These are phyloP conservation scores for Stegophylla sp. DNA, from an alignment of 2,888 invertebrate species.

Conservation along the genomic window DNA sequence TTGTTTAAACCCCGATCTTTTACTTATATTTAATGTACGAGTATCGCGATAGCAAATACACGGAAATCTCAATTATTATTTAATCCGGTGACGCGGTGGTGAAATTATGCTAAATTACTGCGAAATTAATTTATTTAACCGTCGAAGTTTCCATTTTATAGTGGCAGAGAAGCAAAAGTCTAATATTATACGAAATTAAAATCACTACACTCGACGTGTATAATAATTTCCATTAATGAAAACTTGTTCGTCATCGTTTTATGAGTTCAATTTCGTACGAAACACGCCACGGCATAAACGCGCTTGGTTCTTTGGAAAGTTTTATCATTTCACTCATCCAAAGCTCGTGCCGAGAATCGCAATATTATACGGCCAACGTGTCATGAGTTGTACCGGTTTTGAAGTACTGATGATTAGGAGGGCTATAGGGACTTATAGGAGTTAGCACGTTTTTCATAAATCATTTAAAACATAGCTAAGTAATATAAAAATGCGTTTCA, in stretches of 20 bases:
- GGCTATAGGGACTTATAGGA: no score
- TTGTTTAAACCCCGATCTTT: no score
- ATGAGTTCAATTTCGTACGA: background rate
- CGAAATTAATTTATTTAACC: background rate
- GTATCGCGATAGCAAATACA: no score
- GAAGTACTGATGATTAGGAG: no score
- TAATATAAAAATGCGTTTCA: no score
- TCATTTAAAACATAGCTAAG: no score
- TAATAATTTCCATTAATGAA: slow-evolving; percentile 5
- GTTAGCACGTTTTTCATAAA: no score
- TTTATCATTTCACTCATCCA: background rate
- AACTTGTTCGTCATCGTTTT: slow-evolving; percentile 9
- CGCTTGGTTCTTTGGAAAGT: slow-evolving; percentile 7
- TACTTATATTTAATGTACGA: no score
- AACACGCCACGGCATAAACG: background rate
- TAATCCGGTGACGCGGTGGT: background rate
- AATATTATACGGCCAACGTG: background rate
- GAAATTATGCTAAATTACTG: background rate
- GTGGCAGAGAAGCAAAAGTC: background rate
- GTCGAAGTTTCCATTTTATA: background rate
- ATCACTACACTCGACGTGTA: background rate
- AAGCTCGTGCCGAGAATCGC: background rate
- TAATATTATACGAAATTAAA: background rate
- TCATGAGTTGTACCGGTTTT: background rate
- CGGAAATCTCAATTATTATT: background rate